Conservation (phyloP, 92 coral and sea anemone species). For the Diadumene lineata region DNA sequence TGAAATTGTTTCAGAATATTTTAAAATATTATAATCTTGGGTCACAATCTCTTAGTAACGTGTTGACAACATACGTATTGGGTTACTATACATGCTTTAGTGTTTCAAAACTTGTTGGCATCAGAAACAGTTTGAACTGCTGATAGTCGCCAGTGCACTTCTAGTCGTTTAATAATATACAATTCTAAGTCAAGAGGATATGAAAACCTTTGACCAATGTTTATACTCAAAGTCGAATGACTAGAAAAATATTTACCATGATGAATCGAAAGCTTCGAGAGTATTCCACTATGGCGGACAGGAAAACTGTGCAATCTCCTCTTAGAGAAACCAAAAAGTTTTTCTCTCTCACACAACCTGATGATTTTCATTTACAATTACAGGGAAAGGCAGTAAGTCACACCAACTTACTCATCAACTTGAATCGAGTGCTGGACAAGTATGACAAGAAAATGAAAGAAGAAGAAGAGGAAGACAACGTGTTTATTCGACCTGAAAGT, state of each 20-base stretch:
- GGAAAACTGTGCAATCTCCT: neutral
- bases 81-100: neutral
- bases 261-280: neutral
- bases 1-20: neutral
- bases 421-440: constrained; percentile 72
- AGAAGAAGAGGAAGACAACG: constrained; percentile 22
- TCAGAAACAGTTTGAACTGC: neutral
- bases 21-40: constrained; percentile 6
- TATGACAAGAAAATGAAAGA: constrained; percentile 52
- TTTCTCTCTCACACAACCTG: constrained; percentile 43
- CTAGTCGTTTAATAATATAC: neutral
- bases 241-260: neutral
- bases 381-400: constrained; percentile 91
- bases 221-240: neutral
- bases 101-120: neutral
- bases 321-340: neutral
- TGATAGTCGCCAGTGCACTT: neutral
- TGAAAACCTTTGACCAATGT: neutral
- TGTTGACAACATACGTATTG: constrained; percentile 14
- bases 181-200: neutral
- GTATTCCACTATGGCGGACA: neutral
- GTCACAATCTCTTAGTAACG: constrained; percentile 22
- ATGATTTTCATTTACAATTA: constrained; percentile 67
- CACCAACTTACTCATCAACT: constrained; percentile 70
- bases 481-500: constrained; percentile 26